Percentiles rank a stretch among this genome's conserved stretches.
Evolutionary conservation across 2,113 vertebrate species (phyloP).

Genomic region (Notarius quadriscutis): DNA sequence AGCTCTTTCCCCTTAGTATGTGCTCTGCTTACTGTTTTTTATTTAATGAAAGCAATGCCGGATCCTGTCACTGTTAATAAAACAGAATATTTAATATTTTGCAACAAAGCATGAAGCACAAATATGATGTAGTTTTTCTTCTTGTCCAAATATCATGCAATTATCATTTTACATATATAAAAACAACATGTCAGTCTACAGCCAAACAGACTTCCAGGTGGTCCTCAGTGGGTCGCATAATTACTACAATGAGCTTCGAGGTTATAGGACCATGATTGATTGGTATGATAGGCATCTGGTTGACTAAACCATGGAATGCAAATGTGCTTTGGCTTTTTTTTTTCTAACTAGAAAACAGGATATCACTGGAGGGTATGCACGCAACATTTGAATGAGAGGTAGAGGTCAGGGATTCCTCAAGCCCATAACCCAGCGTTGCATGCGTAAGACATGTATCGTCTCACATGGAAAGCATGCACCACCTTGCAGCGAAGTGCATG

Average conservation of each 20-base stretch:
- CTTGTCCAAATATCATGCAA: slow-evolving; percentile 24
- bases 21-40: slow-evolving; percentile 22
- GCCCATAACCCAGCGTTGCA: slow-evolving; percentile 32
- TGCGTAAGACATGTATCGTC: slow-evolving; percentile 19
- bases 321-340: slow-evolving; percentile 32
- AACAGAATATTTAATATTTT: slow-evolving; percentile 28
- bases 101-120: slow-evolving; percentile 23
- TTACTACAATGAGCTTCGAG: slow-evolving; percentile 40
- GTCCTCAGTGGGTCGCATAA: slow-evolving; percentile 36
- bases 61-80: slow-evolving; percentile 50
- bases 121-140: slow-evolving; percentile 37
- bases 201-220: slow-evolving; percentile 35
- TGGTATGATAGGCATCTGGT: slow-evolving; percentile 58
- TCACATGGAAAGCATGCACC: slow-evolving; percentile 8
- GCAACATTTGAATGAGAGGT: slow-evolving; percentile 39
- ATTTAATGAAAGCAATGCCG: slow-evolving; percentile 40
- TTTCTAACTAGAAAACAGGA: slow-evolving; percentile 40
- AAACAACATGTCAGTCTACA: slow-evolving; percentile 1
- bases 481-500: slow-evolving; percentile 11
- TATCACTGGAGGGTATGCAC: slow-evolving; percentile 22
- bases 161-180: slow-evolving; percentile 26
- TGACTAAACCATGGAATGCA: slow-evolving; percentile 46
- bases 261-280: slow-evolving; percentile 44
- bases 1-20: slow-evolving; percentile 1
- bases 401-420: slow-evolving; percentile 14